These are phyloP conservation scores for Oceanodroma tethys DNA, from an alignment of 2,113 vertebrate genomes.

Conservation along the genomic window DNA sequence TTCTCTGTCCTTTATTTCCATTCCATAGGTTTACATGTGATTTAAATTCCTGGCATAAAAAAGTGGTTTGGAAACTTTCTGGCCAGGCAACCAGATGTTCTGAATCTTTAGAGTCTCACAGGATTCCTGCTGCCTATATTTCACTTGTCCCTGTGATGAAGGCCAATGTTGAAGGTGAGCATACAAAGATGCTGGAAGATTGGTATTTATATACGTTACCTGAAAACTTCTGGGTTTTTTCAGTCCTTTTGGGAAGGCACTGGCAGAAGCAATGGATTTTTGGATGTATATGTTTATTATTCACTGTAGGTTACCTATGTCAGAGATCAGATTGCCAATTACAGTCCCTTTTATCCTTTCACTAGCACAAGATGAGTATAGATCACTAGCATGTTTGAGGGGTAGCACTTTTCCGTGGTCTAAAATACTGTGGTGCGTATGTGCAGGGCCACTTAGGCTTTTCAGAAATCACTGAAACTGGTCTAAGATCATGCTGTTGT, in stretches of 20 bases:
- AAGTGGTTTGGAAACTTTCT: background rate
- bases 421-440: background rate
- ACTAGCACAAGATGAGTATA: background rate
- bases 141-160: background rate
- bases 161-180: background rate
- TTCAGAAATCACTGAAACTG: background rate
- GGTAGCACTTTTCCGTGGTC: background rate
- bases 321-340: background rate
- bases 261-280: background rate
- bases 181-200: background rate
- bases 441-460: background rate
- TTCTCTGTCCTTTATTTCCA: background rate
- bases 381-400: background rate
- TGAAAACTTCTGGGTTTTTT: background rate
- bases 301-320: background rate
- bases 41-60: background rate
- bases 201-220: background rate
- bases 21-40: background rate
- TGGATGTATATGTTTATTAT: background rate
- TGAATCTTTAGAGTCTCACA: background rate
- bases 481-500: background rate
- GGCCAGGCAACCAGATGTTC: background rate
- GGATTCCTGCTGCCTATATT: background rate
- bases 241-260: background rate
- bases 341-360: background rate